Base-by-base conservation (phyloP, 2,113 vertebrate species). In the Serranochromis macrocephalus region DNA sequence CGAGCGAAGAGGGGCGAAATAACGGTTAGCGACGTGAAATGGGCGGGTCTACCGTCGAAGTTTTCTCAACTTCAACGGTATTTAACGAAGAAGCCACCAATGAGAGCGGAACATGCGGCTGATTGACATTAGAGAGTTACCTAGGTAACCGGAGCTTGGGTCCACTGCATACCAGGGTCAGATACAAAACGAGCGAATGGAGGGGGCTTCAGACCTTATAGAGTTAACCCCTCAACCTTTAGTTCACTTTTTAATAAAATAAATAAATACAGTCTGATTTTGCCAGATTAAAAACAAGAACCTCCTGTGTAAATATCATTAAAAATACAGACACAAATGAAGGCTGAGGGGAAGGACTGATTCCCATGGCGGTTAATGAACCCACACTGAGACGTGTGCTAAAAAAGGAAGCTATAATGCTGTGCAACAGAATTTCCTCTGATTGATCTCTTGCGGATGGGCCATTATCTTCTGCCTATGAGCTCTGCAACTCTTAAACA, bases 381-480 rank as follows among this genome's bases (percentile, higher is more conserved):
- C 75, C 71, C 85, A 51, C 83, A 75, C 45, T 61, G 58, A 82
- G 33, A 84, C 45, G 5, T 83, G 88, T 55, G 87, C 89, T 93
- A 88, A 86, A 92, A 92, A 94, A 88, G 89, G 90, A 85, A 88
- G 78, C 84, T 80, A n/a, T 81, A 84, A 88, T 88, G 92, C 78
- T 36, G 49, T 88, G 88, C 79, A 91, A 90, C 57, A 40, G 81
- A 91, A 88, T 81, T 85, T 83, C 85, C 85, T 88, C 63, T 86
- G 82, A 94, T 93, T 92, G 93, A 93, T 94, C 91, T 92, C 81
- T 63, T 17, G 54, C 61, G 86, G 88, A 91, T 86, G 85, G 89
- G 87, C 94, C 91, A 93, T 94, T 94, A 94, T 91, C 91, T 87
- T 75, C 91, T 87, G 91, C 84, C 92, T 84, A 85, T 89, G 94